Conservation (phyloP, 2,113 vertebrate genomes). For the Zingel zingel region DNA sequence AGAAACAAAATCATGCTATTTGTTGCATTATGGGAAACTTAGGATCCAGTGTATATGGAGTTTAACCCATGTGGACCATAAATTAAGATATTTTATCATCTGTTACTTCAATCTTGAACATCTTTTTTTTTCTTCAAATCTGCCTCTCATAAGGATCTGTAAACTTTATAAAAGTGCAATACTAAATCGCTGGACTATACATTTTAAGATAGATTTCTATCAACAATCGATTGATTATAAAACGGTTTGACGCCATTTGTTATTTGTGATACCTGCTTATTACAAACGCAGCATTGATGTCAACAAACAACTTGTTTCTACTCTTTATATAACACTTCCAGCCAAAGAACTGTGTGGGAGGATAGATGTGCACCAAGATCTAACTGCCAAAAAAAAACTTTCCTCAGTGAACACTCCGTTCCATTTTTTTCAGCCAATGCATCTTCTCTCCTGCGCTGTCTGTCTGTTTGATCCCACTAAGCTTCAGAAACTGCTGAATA, state of each 20-base stretch:
- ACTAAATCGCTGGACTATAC: background rate
- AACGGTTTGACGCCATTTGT: background rate
- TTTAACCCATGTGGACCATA: background rate
- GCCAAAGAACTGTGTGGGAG: constrained; percentile 39
- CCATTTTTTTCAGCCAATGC: background rate
- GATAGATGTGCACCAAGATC: constrained; percentile 6
- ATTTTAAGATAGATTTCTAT: background rate
- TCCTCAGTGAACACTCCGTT: background rate
- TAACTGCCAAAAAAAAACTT: background rate
- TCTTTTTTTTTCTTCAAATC: background rate
- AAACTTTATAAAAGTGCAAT: background rate
- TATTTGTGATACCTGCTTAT: background rate
- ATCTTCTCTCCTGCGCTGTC: background rate
- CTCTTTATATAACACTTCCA: constrained; percentile 29
- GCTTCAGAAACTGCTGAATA: constrained; percentile 1
- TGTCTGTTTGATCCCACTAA: background rate
- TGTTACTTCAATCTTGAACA: background rate
- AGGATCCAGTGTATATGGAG: background rate
- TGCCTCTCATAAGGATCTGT: too few relatives aligned
- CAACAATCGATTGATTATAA: background rate
- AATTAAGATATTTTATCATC: background rate
- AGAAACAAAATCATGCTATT: background rate
- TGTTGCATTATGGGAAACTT: background rate
- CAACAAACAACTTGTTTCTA: constrained; percentile 11
- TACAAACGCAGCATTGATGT: background rate